Conservation (phyloP, 2,888 invertebrate genomes). For the Dynastes hyllus region DNA sequence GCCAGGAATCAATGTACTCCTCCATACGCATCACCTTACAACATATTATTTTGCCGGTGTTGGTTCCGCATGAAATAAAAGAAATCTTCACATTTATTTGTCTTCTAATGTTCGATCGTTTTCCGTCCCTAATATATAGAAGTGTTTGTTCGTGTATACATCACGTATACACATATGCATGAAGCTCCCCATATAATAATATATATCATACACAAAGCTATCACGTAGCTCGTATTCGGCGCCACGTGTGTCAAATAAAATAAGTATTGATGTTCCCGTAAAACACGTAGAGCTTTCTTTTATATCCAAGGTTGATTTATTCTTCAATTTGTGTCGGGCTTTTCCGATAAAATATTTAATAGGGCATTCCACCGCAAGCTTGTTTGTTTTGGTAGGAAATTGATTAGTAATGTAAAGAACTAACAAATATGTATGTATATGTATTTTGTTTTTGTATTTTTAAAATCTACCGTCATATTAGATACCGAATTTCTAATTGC, state of each 20-base stretch:
- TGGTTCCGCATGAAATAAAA: conserved; percentile 21
- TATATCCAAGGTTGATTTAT: conserved; percentile 18
- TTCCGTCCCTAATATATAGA: not conserved
- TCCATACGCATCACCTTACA: not conserved
- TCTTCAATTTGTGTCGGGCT: not conserved
- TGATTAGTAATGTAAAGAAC: not conserved
- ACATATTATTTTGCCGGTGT: not conserved
- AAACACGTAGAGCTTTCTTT: conserved; percentile 19
- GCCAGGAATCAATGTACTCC: not conserved
- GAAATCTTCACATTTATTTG: conserved; percentile 25
- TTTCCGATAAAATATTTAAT: not conserved
- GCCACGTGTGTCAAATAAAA: conserved; percentile 35
- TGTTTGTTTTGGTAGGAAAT: not conserved
- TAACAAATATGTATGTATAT: no score
- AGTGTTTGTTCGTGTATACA: not conserved
- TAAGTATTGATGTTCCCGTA: conserved; percentile 18
- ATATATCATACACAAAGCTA: not conserved
- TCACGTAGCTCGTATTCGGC: conserved; percentile 15
- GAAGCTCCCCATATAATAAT: not conserved
- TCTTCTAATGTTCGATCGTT: conserved; percentile 31
- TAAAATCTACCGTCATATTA: no score
- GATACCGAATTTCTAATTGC: no score
- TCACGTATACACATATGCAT: not conserved
- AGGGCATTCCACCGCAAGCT: not conserved
- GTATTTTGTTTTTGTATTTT: no score